Conservation (phyloP, 1,140 invertebrate species). For the Triops longicaudatus region DNA sequence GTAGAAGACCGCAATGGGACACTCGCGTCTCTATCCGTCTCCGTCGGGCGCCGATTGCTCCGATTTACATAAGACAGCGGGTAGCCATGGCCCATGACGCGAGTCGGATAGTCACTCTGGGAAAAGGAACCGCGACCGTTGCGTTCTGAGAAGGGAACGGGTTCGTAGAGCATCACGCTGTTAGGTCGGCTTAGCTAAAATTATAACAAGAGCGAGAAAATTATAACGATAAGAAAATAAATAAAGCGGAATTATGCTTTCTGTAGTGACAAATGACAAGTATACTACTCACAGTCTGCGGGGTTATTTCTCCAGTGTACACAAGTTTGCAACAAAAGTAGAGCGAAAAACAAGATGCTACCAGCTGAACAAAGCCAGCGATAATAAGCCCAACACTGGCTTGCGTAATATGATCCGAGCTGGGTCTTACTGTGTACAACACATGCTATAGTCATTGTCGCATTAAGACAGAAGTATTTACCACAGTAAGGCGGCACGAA, state of each 20-base stretch:
- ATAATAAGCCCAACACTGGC: conserved; percentile 20
- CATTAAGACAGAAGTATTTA: background rate
- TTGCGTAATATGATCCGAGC: conserved; percentile 11
- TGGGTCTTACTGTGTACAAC: background rate
- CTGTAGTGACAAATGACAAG: no score
- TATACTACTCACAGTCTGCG: background rate
- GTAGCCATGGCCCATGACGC: background rate
- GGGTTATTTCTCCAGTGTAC: conserved; percentile 13
- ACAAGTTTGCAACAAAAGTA: conserved; percentile 23
- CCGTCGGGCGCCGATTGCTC: background rate
- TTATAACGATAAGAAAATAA: background rate
- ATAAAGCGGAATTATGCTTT: background rate
- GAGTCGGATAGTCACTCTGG: background rate
- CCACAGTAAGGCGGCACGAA: conserved; percentile 22
- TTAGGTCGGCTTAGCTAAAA: background rate
- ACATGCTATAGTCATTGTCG: background rate
- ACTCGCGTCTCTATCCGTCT: background rate
- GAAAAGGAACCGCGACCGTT: background rate
- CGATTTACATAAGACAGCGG: background rate
- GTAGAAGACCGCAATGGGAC: background rate
- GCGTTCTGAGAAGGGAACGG: background rate
- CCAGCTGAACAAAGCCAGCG: conserved; percentile 16
- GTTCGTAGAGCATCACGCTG: background rate
- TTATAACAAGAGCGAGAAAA: background rate
- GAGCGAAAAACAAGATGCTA: conserved; percentile 25